Evolutionary conservation across 2,113 vertebrate species (phyloP).

Genomic region (Mirounga angustirostris): DNA sequence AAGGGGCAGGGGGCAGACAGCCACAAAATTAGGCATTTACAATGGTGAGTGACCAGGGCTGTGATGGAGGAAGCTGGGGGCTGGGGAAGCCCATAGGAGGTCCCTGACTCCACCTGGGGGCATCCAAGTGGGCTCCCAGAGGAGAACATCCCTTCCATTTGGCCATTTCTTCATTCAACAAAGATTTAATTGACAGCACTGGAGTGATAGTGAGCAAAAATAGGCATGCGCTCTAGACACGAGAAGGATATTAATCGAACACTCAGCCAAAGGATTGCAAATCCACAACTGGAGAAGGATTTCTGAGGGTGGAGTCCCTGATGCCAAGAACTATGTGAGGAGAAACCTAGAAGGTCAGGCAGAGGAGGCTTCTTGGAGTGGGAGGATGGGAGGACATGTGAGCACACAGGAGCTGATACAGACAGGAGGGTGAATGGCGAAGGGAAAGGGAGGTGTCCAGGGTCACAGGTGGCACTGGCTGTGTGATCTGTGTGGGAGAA

Average conservation of each 20-base stretch:
- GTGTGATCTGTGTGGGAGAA: not conserved
- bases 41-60: not conserved
- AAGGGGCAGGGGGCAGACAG: not conserved
- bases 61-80: not conserved
- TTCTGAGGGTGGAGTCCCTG: not conserved
- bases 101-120: not conserved
- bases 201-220: not conserved
- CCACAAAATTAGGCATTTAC: constrained; percentile 15
- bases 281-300: not conserved
- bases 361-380: not conserved
- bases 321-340: not conserved
- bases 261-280: not conserved
- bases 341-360: not conserved
- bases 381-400: not conserved
- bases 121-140: not conserved
- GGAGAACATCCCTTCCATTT: not conserved
- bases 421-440: not conserved
- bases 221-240: not conserved
- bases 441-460: not conserved
- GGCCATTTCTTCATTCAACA: not conserved
- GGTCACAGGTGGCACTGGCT: not conserved
- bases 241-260: not conserved
- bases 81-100: not conserved
- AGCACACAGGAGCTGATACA: not conserved
- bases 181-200: not conserved